Conservation (phyloP, 2,113 vertebrate species). For the Prionailurus viverrinus region DNA sequence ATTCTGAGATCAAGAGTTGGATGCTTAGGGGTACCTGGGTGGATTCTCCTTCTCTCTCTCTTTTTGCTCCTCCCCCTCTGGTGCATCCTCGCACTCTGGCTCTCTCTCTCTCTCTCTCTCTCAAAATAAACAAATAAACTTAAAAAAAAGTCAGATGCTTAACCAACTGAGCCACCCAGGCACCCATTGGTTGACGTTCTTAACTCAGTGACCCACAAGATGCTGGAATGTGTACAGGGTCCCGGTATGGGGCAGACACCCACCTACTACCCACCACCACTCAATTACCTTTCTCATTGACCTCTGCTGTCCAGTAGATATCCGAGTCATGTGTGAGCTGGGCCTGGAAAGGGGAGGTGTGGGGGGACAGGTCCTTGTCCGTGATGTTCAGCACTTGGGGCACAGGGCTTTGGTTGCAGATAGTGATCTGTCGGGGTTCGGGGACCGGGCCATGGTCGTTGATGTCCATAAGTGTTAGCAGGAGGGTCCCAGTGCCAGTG, state of each 20-base stretch:
- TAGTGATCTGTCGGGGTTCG: constrained; percentile 75
- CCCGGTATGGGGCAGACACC: not conserved
- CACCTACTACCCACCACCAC: not conserved
- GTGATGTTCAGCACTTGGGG: constrained; percentile 87
- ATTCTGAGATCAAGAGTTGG: too few species aligned
- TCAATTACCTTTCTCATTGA: constrained; percentile 84
- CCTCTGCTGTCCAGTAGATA: constrained; percentile 90
- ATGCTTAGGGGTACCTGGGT: too few species aligned
- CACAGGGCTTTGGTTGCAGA: constrained; percentile 88
- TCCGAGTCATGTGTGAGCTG: constrained; percentile 84
- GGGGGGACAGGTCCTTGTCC: constrained; percentile 90
- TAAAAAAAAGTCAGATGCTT: too few species aligned
- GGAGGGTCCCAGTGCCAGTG: constrained; percentile 89
- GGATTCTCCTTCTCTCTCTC: too few species aligned
- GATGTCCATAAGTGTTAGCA: constrained; percentile 86
- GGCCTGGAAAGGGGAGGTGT: constrained; percentile 90
- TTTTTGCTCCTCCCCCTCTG: too few species aligned
- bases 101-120: too few species aligned
- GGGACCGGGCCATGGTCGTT: constrained; percentile 88
- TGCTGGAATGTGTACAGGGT: not conserved
- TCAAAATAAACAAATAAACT: too few species aligned
- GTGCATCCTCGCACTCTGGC: rapidly evolving
- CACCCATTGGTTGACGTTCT: not conserved
- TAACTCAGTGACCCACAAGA: not conserved
- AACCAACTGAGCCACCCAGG: too few species aligned